A percentile compares a stretch with the other conserved stretches of the same genome.
These are phyloP conservation scores for Tridacna crocea DNA, from an alignment of 2,888 invertebrate species.

Conservation along the genomic window DNA sequence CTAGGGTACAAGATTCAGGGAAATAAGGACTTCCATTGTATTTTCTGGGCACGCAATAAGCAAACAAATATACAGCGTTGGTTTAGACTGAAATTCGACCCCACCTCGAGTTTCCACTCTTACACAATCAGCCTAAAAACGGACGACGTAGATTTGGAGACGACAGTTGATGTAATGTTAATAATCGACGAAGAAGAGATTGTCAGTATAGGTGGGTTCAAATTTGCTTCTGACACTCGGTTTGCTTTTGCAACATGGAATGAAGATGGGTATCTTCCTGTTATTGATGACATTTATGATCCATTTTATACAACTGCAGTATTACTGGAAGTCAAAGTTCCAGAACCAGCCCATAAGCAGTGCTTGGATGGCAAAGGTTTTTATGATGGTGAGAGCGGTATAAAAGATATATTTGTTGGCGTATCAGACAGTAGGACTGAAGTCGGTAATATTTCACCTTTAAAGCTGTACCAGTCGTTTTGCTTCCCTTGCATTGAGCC, in stretches of 20 bases:
- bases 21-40: slow-evolving; percentile 38
- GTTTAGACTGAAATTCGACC: slow-evolving; percentile 47
- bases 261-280: slow-evolving; percentile 60
- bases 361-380: slow-evolving; percentile 66
- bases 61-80: slow-evolving; percentile 37
- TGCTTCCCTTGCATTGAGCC: slow-evolving; percentile 58
- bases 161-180: slow-evolving; percentile 36
- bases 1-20: slow-evolving; percentile 49
- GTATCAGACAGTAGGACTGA: slow-evolving; percentile 56
- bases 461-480: slow-evolving; percentile 46
- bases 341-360: slow-evolving; percentile 43
- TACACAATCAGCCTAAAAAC: slow-evolving; percentile 40
- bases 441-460: slow-evolving; percentile 52
- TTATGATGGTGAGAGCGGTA: slow-evolving; percentile 66
- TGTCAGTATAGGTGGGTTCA: slow-evolving; percentile 38
- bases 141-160: slow-evolving; percentile 31
- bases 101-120: slow-evolving; percentile 16
- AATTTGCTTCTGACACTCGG: slow-evolving; percentile 33
- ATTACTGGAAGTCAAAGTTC: slow-evolving; percentile 49
- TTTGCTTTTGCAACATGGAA: slow-evolving; percentile 58
- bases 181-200: slow-evolving; percentile 43
- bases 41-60: slow-evolving; percentile 55
- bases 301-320: slow-evolving; percentile 61
- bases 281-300: slow-evolving; percentile 59
- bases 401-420: slow-evolving; percentile 68